These are phyloP conservation scores for Oryzias woworae DNA, from an alignment of 2,113 vertebrate genomes.

Conservation along the genomic window DNA sequence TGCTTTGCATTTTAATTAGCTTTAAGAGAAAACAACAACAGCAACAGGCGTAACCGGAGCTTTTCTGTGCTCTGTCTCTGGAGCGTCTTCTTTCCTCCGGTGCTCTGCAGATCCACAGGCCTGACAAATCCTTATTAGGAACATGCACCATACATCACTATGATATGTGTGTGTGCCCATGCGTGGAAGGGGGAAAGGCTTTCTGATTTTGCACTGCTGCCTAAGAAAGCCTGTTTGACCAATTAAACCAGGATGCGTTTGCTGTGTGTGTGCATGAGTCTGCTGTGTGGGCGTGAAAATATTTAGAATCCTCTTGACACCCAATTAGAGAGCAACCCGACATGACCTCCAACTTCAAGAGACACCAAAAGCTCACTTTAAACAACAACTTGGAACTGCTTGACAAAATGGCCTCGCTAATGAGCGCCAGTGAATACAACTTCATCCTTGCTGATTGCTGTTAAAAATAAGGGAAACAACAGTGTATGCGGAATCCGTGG, in stretches of 20 bases:
- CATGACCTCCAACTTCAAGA: slow-evolving; percentile 68
- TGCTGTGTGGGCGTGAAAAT: slow-evolving; percentile 57
- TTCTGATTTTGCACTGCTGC: slow-evolving; percentile 47
- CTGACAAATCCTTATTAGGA: slow-evolving; percentile 68
- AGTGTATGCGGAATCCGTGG: slow-evolving; percentile 6
- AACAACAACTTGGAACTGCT: slow-evolving; percentile 66
- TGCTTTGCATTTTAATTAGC: slow-evolving; percentile 63
- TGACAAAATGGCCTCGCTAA: slow-evolving; percentile 65
- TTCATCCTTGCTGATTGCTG: slow-evolving; percentile 59
- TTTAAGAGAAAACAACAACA: slow-evolving; percentile 18
- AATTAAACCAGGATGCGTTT: slow-evolving; percentile 73
- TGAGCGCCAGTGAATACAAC: slow-evolving; percentile 62
- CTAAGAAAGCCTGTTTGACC: slow-evolving; percentile 63
- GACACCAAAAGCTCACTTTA: slow-evolving; percentile 63
- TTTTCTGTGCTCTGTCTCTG: slow-evolving; percentile 33
- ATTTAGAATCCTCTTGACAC: slow-evolving; percentile 76
- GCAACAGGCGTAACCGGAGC: slow-evolving; percentile 29
- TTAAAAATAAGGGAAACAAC: slow-evolving; percentile 13
- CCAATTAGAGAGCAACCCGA: slow-evolving; percentile 73
- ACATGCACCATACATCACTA: slow-evolving; percentile 47
- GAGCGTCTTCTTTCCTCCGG: slow-evolving; percentile 38
- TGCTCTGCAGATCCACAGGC: slow-evolving; percentile 44
- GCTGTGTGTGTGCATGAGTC: slow-evolving; percentile 21
- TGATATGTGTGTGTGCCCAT: slow-evolving; percentile 25
- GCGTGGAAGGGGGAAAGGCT: slow-evolving; percentile 11